Evolutionary conservation across 2,888 invertebrate genomes (phyloP), one percentile per base, ranked within the genome.

Genomic region (Epirrhoe tristata): DNA sequence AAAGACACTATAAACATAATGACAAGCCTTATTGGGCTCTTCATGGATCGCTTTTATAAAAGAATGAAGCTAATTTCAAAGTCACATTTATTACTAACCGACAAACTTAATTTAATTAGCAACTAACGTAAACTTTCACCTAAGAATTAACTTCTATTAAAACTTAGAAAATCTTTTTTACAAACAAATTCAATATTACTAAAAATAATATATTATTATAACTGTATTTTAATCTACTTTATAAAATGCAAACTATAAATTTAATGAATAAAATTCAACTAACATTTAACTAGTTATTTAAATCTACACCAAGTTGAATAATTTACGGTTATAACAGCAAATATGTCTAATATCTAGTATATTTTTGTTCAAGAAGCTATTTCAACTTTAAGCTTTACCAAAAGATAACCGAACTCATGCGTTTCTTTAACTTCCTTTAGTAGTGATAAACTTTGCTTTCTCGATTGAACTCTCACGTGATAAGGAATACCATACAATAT

Each of bases 41-140:
- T 24, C 24, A 24, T 24, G 24, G 24, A 2, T 24, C 24, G 24
- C 24, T 24, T 52, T 62, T 65, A 59, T 66, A 69, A 74, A 76
- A 63, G 39, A 8, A 60, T 69, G 66, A 78, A 76, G 74, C 58
- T 73, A 17, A 67, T 63, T 76, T 80, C 82, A 91, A 83, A 93
- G 93, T 93, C 92, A 93, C 93, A 93, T 91, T 92, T 91, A 92
- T 93, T 93, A 93, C 82, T 86, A 14, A 14, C 53, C 58, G 58
- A 69, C 56, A 8, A 60, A 64, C 53, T 48, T 57, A 60, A 32
- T 51, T 14, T 57, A 56, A 36, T 32, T 52, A 59, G 58, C 24
- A 67, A 60, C 57, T 57, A n/a, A 43, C 39, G 34, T 46, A 46
- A 66, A 69, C 17, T 54, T 52, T 34, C 56, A 58, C 50, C 53